These are phyloP conservation scores for Turdus rufiventris DNA, from an alignment of 2,113 vertebrate genomes.

Conservation along the genomic window DNA sequence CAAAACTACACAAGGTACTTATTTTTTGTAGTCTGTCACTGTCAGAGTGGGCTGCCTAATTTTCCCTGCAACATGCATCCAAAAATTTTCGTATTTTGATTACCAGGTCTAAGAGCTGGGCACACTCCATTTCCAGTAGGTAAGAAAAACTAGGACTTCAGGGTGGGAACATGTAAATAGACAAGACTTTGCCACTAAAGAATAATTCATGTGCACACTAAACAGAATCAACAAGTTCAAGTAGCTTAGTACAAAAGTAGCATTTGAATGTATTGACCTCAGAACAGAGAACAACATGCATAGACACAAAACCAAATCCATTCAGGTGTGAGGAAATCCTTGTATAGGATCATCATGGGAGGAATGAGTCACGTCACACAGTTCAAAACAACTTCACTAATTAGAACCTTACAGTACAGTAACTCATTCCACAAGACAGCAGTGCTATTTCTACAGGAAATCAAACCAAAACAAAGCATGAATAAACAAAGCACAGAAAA, in stretches of 20 bases:
- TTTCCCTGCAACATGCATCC: neutral
- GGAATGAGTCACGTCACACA: neutral
- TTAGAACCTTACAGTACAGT: neutral
- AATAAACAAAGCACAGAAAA: neutral
- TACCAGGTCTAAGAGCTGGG: neutral
- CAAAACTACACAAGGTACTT: neutral
- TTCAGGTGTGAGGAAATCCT: neutral
- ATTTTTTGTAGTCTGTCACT: neutral
- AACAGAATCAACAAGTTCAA: neutral
- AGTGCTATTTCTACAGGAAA: neutral
- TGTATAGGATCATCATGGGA: neutral
- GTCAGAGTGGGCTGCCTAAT: neutral
- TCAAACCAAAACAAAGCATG: neutral
- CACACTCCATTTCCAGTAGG: neutral
- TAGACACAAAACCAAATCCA: neutral
- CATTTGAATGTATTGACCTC: neutral
- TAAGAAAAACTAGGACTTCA: neutral
- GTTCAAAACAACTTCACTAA: neutral
- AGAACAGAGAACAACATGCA: neutral
- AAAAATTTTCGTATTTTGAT: neutral
- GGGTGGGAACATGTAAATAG: neutral
- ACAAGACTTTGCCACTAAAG: neutral
- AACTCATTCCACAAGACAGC: rapidly evolving
- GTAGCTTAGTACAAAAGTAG: neutral
- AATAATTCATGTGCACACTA: neutral